Evolutionary conservation across 2,113 vertebrate genomes (phyloP).

Genomic region (Atlantisia rogersi): DNA sequence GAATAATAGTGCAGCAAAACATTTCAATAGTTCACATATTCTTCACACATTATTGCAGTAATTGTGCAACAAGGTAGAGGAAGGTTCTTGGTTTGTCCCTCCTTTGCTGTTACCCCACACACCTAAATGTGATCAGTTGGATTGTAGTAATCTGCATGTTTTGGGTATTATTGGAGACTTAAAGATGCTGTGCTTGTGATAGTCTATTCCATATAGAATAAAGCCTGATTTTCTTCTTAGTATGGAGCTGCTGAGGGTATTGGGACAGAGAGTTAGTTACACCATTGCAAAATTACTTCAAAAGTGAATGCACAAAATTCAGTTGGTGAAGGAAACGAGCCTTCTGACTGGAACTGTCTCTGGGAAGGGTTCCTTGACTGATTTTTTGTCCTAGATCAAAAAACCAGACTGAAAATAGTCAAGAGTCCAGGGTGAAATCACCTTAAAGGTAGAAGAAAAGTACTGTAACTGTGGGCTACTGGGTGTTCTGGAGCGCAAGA

Average conservation of each 20-base stretch:
- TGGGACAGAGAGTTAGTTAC: not conserved
- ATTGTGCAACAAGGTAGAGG: not conserved
- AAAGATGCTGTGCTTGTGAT: not conserved
- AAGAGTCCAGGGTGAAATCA: not conserved
- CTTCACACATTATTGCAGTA: not conserved
- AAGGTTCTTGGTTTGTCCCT: not conserved
- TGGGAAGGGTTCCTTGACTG: not conserved
- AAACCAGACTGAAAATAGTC: not conserved
- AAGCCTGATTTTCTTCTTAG: not conserved
- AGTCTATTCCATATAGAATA: not conserved
- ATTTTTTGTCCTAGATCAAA: not conserved
- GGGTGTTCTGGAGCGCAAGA: not conserved
- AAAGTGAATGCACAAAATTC: not conserved
- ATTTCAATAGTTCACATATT: not conserved
- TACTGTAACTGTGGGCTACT: not conserved
- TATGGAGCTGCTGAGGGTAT: not conserved
- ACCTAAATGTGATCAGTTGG: not conserved
- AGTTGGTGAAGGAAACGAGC: not conserved
- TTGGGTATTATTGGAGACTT: not conserved
- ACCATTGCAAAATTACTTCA: not conserved
- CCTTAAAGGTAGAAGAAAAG: not conserved
- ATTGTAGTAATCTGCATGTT: not conserved
- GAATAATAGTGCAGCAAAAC: not conserved
- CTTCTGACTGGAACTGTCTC: not conserved
- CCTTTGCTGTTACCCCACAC: not conserved